Base-by-base conservation (phyloP, 2,113 vertebrate species). In the Oreochromis spilurus region DNA sequence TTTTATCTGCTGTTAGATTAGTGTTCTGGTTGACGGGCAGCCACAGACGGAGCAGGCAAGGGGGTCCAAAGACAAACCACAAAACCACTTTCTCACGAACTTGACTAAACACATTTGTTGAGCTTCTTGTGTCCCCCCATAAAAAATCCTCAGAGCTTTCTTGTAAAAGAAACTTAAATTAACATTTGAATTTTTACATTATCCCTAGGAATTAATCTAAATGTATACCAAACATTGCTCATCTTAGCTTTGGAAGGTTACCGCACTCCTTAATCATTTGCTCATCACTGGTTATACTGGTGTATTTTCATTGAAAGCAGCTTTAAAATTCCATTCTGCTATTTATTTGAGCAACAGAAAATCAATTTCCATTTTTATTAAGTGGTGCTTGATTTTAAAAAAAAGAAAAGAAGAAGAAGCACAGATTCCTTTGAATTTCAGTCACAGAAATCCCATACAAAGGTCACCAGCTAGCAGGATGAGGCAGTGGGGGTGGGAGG, bases 11-110 rank as follows among this genome's bases (percentile, higher is more conserved):
- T 84, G 87, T 86, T 82, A 95, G 95, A 96, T 95, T 89, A 91
- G 85, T 38, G 95, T 95, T 94, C 90, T 93, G 94, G 93, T 95
- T 96, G 95, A 96, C 87, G 95, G 94, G 93, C 93, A 83, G 94
- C 93, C 94, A 95, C 92, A 95, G 95, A 95, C 90, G 58, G 82
- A 79, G 80, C 91, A 91, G 92, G 90, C 92, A 89, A 82, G 91
- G 90, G 88, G 92, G 90, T 93, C 91, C 89, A 85, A 29, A 88
- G 79, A 75, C 62, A 88, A 87, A 95, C 89, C 83, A 82, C 92
- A 86, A 82, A 88, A 91, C 67, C 83, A 88, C 88, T 92, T 96
- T 95, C 95, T 95, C 94, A 96, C 91, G 85, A 83, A 88, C 75
- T 31, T 65, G 45, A 12, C 52, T 17, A 40, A 36, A 87, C 80